Base-by-base conservation (phyloP, 2,797 vertebrate genomes). In the Catamblyrhynchus diadema region DNA sequence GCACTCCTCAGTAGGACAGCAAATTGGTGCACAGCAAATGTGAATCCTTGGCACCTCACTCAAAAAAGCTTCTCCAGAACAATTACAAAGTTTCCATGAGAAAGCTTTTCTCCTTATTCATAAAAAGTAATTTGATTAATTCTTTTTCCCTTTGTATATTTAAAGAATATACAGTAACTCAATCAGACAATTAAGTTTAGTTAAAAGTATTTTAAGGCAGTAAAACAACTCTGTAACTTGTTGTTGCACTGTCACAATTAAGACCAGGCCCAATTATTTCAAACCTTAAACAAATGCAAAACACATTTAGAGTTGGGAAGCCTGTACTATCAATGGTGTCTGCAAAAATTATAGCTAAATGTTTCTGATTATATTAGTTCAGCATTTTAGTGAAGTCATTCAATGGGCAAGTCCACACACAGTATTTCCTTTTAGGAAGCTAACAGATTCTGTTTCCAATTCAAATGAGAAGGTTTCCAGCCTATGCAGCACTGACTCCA, bases 271-370 rank as follows among this genome's bases (percentile, higher is more conserved):
- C 50, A 93, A 89, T 92, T 96, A 95, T 90, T 94, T 88, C 62
- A 95, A 94, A 69, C 20, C 41, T 94, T 86, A 89, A 86, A 86
- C 69, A 96, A 96, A 97, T 89, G 62, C 48, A 93, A 94, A 96
- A 92, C 92, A 95, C 56, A 81, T 94, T 95, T 81, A 87, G 78
- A 86, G 27, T 4, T 67, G 84, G 57, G 70, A 81, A 94, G 45
- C 12, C 35, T 77, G 51, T 90, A 48, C 23, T 89, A 74, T 88
- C 93, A 96, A 41, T 77, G 72, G 85, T 78, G 24, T 82, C 39
- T 75, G 73, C 66, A 94, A 79, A 94, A 94, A 90, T 72, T 86
- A 73, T 39, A 92, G 75, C n/a, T 93, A 81, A 86, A 72, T 74
- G 42, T 69, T 96, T 95, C 79, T 95, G 74, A 84, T 89, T 96